These are phyloP conservation scores for Ctenosaura bakeri DNA, from an alignment of 2,797 vertebrate genomes.

Conservation along the genomic window DNA sequence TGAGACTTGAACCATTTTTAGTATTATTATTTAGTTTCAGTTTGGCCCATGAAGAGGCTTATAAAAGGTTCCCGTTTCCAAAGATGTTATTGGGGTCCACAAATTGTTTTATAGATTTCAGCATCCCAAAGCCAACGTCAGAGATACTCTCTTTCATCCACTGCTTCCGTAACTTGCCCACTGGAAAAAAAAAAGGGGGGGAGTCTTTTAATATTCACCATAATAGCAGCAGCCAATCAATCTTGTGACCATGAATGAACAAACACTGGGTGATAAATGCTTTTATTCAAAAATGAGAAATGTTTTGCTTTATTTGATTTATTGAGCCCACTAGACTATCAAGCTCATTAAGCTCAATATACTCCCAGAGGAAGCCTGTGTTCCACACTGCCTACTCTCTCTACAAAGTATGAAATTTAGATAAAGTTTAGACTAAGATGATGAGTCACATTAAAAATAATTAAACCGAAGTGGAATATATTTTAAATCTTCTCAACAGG, in stretches of 20 bases:
- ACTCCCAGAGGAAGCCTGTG: conserved; percentile 94
- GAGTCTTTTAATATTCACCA: conserved; percentile 90
- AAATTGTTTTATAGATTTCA: conserved; percentile 96
- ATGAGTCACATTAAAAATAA: conserved; percentile 73
- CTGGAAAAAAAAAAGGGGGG: conserved; percentile 87
- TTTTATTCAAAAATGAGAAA: conserved; percentile 99
- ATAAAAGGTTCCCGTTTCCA: conserved; percentile 98
- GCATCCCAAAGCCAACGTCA: conserved; percentile 95
- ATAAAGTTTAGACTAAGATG: conserved; percentile 77
- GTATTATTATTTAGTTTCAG: conserved; percentile 66
- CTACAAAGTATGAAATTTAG: conserved; percentile 81
- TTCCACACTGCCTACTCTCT: conserved; percentile 83
- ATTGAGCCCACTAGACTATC: conserved; percentile 99
- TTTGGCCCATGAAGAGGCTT: conserved; percentile 72
- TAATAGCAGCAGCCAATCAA: conserved; percentile 95
- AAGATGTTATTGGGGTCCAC: conserved; percentile 98
- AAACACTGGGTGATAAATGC: conserved; percentile 99
- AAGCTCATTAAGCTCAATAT: conserved; percentile 98
- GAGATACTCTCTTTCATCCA: conserved; percentile 97
- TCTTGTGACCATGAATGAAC: conserved; percentile 98
- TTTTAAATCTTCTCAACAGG: conserved; percentile 59
- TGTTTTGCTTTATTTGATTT: conserved; percentile 99
- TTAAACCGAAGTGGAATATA: conserved; percentile 63
- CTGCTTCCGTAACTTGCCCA: conserved; percentile 98
- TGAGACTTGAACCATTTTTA: conserved; percentile 63